phyloP scores from a whole-genome alignment of 2,888 invertebrate genomes.

The Notodonta ziczac region DNA sequence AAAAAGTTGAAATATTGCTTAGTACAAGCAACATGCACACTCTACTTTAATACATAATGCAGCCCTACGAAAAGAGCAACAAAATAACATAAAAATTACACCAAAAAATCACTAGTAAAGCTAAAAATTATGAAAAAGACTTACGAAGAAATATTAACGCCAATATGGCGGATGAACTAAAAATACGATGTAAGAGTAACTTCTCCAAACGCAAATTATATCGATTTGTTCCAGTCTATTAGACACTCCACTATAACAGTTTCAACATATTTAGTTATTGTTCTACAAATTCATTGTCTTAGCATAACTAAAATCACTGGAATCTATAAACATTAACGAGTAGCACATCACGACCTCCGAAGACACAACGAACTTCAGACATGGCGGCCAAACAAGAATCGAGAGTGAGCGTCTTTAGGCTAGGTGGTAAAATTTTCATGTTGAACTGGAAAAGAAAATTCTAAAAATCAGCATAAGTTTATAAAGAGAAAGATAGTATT shows the following conservation, averaged over 20 bases:
- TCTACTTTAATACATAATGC: conserved; percentile 62
- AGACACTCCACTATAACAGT: conserved; percentile 74
- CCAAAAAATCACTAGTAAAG: conserved; percentile 66
- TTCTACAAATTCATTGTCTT: conserved; percentile 68
- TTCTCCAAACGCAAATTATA: conserved; percentile 75
- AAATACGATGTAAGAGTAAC: conserved; percentile 83
- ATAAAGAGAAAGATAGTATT: conserved; percentile 66
- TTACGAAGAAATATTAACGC: conserved; percentile 86
- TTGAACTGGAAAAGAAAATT: conserved; percentile 78
- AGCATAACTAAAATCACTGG: conserved; percentile 71
- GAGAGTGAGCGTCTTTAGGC: conserved; percentile 75
- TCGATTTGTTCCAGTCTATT: conserved; percentile 68
- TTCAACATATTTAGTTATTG: conserved; percentile 67
- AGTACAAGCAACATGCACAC: conserved; percentile 63
- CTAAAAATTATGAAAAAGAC: conserved; percentile 80
- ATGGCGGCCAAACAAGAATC: conserved; percentile 82
- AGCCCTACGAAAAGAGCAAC: conserved; percentile 81
- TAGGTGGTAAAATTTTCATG: conserved; percentile 60
- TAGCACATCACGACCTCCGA: conserved; percentile 83
- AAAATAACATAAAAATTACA: conserved; percentile 66
- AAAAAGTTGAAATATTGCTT: conserved; percentile 60
- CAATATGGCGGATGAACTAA: conserved; percentile 89
- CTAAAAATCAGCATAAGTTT: conserved; percentile 68
- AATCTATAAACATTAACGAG: conserved; percentile 77
- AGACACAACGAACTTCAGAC: conserved; percentile 82